Conservation (phyloP, 35 echinoderm and acorn worm genomes). For the Chiridota heheva region DNA sequence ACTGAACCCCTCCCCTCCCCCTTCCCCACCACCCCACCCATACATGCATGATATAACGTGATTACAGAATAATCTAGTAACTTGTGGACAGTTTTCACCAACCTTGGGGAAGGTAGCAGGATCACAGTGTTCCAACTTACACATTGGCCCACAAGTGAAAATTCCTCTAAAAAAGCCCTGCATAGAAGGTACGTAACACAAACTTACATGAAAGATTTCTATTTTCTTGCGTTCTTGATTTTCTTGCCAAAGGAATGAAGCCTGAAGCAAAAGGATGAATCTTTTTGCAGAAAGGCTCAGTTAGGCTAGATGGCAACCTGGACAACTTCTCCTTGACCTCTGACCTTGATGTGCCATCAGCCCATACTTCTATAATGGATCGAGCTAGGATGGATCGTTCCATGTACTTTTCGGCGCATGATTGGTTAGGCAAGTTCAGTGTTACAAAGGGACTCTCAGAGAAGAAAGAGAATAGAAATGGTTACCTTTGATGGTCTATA, state of each 20-base stretch:
- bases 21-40: no score
- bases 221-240: constrained; percentile 53
- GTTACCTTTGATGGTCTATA: neutral
- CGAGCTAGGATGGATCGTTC: constrained; percentile 62
- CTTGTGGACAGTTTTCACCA: no score
- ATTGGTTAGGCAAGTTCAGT: constrained; percentile 56
- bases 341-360: constrained; percentile 45
- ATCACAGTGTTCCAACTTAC: no score
- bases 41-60: no score
- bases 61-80: no score
- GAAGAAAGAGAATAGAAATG: neutral
- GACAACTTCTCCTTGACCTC: constrained; percentile 54
- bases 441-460: constrained; percentile 73
- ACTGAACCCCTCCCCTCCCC: no score
- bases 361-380: constrained; percentile 81
- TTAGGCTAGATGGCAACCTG: constrained; percentile 27
- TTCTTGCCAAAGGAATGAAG: constrained; percentile 79
- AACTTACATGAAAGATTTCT: constrained; percentile 64
- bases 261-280: constrained; percentile 67
- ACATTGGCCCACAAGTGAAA: no score
- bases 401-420: constrained; percentile 62
- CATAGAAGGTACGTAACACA: no score
- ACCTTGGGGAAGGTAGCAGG: no score
- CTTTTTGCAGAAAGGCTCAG: constrained; percentile 35
- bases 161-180: no score